Percentiles rank a stretch among this genome's conserved stretches.
Evolutionary conservation across 2,888 invertebrate species (phyloP).

Genomic region (Phasia obesa): DNA sequence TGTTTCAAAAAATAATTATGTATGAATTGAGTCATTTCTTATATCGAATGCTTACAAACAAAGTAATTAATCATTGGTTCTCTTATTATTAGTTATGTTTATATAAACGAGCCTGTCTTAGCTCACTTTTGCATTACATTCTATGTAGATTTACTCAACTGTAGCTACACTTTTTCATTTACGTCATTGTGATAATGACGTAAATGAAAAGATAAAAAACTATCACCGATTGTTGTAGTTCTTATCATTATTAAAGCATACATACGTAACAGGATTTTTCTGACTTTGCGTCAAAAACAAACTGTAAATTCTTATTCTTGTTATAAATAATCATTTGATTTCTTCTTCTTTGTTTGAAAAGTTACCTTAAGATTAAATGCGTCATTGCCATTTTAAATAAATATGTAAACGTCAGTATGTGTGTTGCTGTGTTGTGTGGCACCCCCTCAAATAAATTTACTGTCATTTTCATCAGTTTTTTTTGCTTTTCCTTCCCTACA

Average conservation of each 20-base stretch:
- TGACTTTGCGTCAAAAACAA: conserved; percentile 2
- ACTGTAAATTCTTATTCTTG: conserved; percentile 17
- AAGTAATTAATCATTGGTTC: no score
- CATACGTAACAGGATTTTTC: background rate
- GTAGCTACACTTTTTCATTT: conserved; percentile 15
- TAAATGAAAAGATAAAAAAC: no score
- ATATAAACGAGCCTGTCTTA: no score
- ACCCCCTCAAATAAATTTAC: conserved; percentile 52
- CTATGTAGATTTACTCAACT: background rate
- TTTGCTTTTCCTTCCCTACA: conserved; percentile 3
- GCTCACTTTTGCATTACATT: background rate
- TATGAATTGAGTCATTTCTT: no score
- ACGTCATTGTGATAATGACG: conserved; percentile 47
- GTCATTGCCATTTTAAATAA: conserved; percentile 44
- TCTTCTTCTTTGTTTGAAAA: conserved; percentile 17
- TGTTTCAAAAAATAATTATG: no score
- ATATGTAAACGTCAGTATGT: background rate
- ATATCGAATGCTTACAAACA: no score
- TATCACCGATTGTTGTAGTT: conserved; percentile 43
- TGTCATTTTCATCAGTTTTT: conserved; percentile 17
- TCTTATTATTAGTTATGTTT: no score
- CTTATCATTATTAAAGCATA: background rate
- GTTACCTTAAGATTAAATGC: conserved; percentile 46
- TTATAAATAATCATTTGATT: conserved; percentile 11
- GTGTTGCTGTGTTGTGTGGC: background rate